A percentile compares a stretch with the other conserved stretches of the same genome.
Evolutionary conservation across 1,140 invertebrate genomes (phyloP).

Genomic region (Meloidogyne chitwoodi): DNA sequence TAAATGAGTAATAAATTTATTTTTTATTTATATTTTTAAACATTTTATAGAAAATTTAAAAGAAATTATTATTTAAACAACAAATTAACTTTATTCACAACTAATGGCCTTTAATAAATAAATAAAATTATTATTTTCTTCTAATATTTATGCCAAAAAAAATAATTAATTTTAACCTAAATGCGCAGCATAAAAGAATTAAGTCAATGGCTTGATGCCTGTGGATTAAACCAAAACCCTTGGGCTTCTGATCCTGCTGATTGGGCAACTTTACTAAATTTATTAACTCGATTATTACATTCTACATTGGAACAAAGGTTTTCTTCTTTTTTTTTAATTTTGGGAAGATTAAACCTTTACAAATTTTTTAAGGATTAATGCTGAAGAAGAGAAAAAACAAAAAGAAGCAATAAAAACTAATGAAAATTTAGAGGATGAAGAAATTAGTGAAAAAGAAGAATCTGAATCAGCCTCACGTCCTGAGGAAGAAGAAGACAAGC

Average conservation of each 20-base stretch:
- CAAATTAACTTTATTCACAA: not conserved
- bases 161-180: not conserved
- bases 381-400: not conserved
- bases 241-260: conserved; percentile 11
- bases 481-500: not conserved
- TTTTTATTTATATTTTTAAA: not conserved
- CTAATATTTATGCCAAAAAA: not conserved
- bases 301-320: conserved; percentile 5
- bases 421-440: not conserved
- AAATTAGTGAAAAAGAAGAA: not conserved
- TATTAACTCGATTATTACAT: conserved; percentile 9
- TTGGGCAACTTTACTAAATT: conserved; percentile 17
- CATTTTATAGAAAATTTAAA: not conserved
- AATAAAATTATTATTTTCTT: not conserved
- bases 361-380: not conserved
- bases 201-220: conserved; percentile 5
- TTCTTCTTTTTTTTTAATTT: too few species aligned
- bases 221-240: not conserved
- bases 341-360: too few species aligned
- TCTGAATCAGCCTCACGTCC: not conserved
- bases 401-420: not conserved
- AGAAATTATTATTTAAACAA: not conserved
- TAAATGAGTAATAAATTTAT: not conserved
- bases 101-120: not conserved
- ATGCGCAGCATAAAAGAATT: conserved; percentile 17